Conservation (phyloP, 2,888 invertebrate genomes). For the Agonopterix heracliana region DNA sequence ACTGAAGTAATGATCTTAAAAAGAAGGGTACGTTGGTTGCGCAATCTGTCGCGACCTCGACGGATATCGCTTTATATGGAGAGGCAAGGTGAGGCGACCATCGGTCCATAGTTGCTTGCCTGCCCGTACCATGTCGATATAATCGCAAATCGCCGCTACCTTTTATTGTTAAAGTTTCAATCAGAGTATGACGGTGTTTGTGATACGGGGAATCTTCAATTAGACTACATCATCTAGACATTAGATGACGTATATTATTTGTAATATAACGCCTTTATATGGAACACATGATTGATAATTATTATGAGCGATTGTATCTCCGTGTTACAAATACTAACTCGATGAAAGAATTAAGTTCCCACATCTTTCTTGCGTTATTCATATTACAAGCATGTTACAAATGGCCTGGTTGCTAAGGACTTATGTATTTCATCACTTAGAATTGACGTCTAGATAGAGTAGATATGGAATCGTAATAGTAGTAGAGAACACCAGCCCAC, state of each 20-base stretch:
- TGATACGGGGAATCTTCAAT: too few species aligned
- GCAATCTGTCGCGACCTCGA: constrained; percentile 57
- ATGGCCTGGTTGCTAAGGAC: background rate
- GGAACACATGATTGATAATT: too few species aligned
- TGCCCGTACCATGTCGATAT: constrained; percentile 4
- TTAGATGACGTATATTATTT: background rate
- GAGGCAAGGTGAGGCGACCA: constrained; percentile 59
- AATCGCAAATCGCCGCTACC: constrained; percentile 2
- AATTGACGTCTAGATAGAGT: too few species aligned
- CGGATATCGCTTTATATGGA: constrained; percentile 62
- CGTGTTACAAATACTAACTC: too few species aligned
- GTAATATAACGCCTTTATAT: too few species aligned
- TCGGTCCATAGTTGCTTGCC: constrained; percentile 34
- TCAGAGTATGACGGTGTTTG: too few species aligned
- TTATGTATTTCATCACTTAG: too few species aligned
- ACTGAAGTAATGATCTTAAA: constrained; percentile 32
- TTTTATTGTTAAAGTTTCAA: background rate
- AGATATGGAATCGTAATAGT: too few species aligned
- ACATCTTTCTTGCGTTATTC: constrained; percentile 9
- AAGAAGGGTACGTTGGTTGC: constrained; percentile 45
- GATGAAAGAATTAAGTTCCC: constrained; percentile 5
- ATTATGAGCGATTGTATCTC: too few species aligned
- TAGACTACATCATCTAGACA: too few species aligned
- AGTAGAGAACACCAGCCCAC: too few species aligned
- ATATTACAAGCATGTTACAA: constrained; percentile 5